phyloP scores from a whole-genome alignment of 1,140 invertebrate species.

The Drosophila quadrilineata region DNA sequence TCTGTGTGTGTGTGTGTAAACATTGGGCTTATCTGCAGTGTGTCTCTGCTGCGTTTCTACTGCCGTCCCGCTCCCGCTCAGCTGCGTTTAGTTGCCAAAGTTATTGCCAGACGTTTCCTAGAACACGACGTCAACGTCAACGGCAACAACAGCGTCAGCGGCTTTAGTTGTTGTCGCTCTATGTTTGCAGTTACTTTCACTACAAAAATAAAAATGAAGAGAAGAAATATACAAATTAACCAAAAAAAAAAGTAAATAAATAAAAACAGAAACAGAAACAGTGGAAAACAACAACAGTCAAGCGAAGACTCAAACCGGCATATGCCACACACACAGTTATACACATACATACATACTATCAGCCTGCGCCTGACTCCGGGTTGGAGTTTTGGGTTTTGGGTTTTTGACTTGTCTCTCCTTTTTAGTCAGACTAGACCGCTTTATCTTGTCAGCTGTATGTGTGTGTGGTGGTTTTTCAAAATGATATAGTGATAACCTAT shows the following conservation, averaged over 20 bases:
- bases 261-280: constrained; percentile 11
- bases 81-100: constrained; percentile 15
- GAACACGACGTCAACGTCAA: constrained; percentile 20
- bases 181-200: constrained; percentile 48
- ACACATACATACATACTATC: background rate
- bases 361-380: background rate
- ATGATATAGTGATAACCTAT: constrained; percentile 71
- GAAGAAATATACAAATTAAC: constrained; percentile 9
- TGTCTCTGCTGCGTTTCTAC: background rate
- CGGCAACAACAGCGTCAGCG: constrained; percentile 4
- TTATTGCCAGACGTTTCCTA: constrained; percentile 31
- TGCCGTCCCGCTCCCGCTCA: background rate
- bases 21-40: constrained; percentile 34
- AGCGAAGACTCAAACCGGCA: constrained; percentile 28
- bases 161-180: constrained; percentile 36
- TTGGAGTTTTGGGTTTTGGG: background rate
- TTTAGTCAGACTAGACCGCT: constrained; percentile 36
- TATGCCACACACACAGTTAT: constrained; percentile 30
- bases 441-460: constrained; percentile 63
- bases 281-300: background rate
- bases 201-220: constrained; percentile 22
- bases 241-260: constrained; percentile 26
- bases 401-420: constrained; percentile 41
- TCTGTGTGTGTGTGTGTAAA: no score
- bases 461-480: constrained; percentile 32